Conservation (phyloP, 1,140 invertebrate species). For the Atta cephalotes region DNA sequence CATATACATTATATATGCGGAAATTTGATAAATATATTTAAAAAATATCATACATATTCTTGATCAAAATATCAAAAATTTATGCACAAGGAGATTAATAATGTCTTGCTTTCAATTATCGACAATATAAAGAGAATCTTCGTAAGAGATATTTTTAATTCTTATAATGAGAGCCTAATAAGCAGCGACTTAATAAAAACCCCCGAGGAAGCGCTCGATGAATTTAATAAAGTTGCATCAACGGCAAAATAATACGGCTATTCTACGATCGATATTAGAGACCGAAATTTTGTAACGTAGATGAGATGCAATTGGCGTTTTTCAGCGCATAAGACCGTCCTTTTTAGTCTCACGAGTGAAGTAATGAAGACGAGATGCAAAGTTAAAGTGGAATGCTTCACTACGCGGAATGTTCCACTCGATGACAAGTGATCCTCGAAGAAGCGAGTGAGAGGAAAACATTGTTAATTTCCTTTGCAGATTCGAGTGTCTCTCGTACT, state of each 20-base stretch:
- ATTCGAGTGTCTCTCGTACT: conserved; percentile 73
- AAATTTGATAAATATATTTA: too few species aligned
- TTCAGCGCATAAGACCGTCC: neutral
- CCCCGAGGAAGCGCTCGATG: conserved; percentile 19
- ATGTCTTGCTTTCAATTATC: conserved; percentile 2
- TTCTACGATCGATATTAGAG: conserved; percentile 31
- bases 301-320: conserved; percentile 7
- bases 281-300: conserved; percentile 40
- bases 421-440: conserved; percentile 76
- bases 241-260: conserved; percentile 33
- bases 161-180: conserved; percentile 37
- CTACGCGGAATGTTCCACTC: conserved; percentile 69
- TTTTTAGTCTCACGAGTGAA: neutral
- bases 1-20: too few species aligned
- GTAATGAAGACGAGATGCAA: conserved; percentile 68
- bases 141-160: conserved; percentile 30
- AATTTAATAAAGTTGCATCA: conserved; percentile 49
- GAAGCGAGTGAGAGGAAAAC: conserved; percentile 77
- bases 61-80: neutral
- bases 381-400: conserved; percentile 75
- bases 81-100: neutral
- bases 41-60: too few species aligned
- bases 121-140: neutral
- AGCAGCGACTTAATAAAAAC: conserved; percentile 47
- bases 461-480: conserved; percentile 81